Conservation (phyloP, 2,888 invertebrate genomes). For the Cantharis lateralis region DNA sequence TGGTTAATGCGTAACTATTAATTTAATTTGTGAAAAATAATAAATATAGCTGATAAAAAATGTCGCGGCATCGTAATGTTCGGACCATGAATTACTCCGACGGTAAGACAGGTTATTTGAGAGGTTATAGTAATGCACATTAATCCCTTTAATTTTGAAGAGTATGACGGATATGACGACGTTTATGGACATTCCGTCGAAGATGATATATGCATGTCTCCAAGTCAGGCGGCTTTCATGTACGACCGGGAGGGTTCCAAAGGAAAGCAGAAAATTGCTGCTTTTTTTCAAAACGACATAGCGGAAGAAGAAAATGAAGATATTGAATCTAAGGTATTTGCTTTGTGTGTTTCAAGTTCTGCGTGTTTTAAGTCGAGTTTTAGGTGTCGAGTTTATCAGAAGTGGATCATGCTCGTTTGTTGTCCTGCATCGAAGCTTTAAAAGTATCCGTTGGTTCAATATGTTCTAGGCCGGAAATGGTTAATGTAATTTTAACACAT, state of each 20-base stretch:
- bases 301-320: conserved; percentile 69
- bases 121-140: background rate
- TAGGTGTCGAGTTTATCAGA: conserved; percentile 60
- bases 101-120: conserved; percentile 55
- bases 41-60: conserved; percentile 53
- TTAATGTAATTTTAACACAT: conserved; percentile 71
- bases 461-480: conserved; percentile 72
- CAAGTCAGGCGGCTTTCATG: conserved; percentile 83
- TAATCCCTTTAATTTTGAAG: conserved; percentile 52
- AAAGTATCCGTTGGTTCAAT: conserved; percentile 79
- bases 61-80: conserved; percentile 88
- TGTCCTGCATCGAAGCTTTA: conserved; percentile 84
- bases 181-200: conserved; percentile 93
- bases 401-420: conserved; percentile 72
- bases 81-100: conserved; percentile 84
- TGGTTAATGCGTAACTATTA: background rate
- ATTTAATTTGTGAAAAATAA: background rate
- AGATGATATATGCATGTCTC: conserved; percentile 89
- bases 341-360: background rate
- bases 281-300: conserved; percentile 70
- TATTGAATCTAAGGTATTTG: conserved; percentile 57
- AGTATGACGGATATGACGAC: conserved; percentile 89
- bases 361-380: conserved; percentile 2
- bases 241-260: conserved; percentile 73
- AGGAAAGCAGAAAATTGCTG: conserved; percentile 70